Evolutionary conservation across 2,888 invertebrate genomes (phyloP).

Genomic region (Sthenelais limicola): DNA sequence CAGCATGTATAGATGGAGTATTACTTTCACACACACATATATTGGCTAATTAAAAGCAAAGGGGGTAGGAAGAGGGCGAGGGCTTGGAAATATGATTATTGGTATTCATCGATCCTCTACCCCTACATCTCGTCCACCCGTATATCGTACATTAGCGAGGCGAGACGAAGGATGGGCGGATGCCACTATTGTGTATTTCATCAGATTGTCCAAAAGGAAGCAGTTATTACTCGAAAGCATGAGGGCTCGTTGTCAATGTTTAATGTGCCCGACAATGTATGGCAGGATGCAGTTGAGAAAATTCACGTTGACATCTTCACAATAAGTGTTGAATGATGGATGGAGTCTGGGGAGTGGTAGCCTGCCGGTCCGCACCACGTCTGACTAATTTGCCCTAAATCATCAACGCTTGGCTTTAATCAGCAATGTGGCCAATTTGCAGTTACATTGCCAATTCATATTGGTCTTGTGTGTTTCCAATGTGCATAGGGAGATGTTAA

Average conservation of each 20-base stretch:
- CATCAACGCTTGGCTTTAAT: slow-evolving; percentile 12
- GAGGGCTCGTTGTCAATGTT: slow-evolving; percentile 24
- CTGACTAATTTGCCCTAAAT: slow-evolving; percentile 32
- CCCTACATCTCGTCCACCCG: no score
- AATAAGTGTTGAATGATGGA: slow-evolving; percentile 37
- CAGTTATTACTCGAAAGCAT: no score
- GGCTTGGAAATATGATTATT: no score
- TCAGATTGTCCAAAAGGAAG: neutral
- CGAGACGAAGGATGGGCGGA: no score
- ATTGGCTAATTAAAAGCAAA: no score
- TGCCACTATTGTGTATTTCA: no score
- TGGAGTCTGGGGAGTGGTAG: slow-evolving; percentile 6
- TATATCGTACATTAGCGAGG: no score
- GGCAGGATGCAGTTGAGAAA: slow-evolving; percentile 36
- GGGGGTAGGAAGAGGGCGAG: no score
- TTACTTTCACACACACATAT: no score
- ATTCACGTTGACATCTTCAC: slow-evolving; percentile 39
- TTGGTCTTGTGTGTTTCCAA: neutral
- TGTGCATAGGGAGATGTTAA: no score
- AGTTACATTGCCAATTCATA: neutral
- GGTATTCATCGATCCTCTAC: no score
- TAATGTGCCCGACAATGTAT: slow-evolving; percentile 17
- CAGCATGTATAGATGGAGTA: no score
- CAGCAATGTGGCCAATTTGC: slow-evolving; percentile 17
- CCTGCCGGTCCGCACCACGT: slow-evolving; percentile 4